Evolutionary conservation across 2,888 invertebrate species (phyloP).

Genomic region (Malachius bipustulatus): DNA sequence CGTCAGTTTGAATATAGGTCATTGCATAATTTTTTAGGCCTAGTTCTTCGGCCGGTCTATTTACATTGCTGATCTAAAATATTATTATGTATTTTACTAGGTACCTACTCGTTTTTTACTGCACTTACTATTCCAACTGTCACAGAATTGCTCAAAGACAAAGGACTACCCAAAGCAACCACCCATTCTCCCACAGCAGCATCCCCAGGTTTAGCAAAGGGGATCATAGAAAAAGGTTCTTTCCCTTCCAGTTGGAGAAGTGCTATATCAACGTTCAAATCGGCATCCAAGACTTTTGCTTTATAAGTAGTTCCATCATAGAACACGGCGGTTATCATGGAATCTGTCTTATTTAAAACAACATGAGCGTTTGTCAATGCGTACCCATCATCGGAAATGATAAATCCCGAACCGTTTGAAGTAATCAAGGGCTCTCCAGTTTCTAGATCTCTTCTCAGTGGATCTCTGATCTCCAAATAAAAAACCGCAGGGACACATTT

Average conservation of each 20-base stretch:
- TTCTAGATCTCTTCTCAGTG: slow-evolving; percentile 48
- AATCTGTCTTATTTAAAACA: slow-evolving; percentile 65
- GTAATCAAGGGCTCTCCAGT: slow-evolving; percentile 53
- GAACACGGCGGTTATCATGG: slow-evolving; percentile 52
- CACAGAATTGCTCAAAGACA: slow-evolving; percentile 80
- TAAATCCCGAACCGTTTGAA: slow-evolving; percentile 86
- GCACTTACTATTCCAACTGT: slow-evolving; percentile 83
- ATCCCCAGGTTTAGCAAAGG: slow-evolving; percentile 61
- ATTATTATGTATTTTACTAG: slow-evolving; percentile 4
- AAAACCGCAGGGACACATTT: slow-evolving; percentile 76
- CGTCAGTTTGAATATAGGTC: slow-evolving; percentile 89
- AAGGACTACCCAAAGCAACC: slow-evolving; percentile 87
- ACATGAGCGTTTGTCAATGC: slow-evolving; percentile 94
- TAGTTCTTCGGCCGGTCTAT: slow-evolving; percentile 56
- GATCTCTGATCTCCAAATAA: slow-evolving; percentile 77
- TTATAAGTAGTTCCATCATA: slow-evolving; percentile 37
- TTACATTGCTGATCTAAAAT: slow-evolving; percentile 39
- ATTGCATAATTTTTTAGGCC: slow-evolving; percentile 51
- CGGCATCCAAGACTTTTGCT: slow-evolving; percentile 72
- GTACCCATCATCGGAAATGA: slow-evolving; percentile 74
- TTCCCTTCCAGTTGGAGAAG: slow-evolving; percentile 61
- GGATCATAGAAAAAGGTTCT: slow-evolving; percentile 61
- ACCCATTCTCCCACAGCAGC: slow-evolving; percentile 87
- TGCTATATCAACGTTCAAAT: slow-evolving; percentile 76
- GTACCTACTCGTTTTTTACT: not conserved